phyloP scores from a whole-genome alignment of 1,140 invertebrate genomes.

The Hyphantria cunea region DNA sequence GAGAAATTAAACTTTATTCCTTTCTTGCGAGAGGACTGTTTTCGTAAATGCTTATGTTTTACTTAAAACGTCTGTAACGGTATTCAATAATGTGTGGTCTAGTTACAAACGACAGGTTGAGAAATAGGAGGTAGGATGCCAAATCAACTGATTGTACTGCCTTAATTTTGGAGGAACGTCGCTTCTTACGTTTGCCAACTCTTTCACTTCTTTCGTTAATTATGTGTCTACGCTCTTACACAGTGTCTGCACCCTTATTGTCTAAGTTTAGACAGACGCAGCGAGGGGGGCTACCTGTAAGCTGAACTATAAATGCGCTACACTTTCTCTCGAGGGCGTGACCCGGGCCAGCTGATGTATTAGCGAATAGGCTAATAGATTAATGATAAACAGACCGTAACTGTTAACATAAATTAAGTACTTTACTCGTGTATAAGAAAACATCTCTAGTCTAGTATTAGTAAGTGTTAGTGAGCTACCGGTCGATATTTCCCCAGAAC shows the following conservation, averaged over 20 bases:
- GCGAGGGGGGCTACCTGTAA: slow-evolving; percentile 35
- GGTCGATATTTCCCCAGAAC: not conserved
- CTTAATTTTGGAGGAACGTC: no score
- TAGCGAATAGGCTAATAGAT: slow-evolving; percentile 28
- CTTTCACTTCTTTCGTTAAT: not conserved
- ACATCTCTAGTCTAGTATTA: not conserved
- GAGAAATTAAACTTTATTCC: no score
- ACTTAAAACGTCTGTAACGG: no score
- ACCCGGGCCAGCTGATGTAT: slow-evolving; percentile 56
- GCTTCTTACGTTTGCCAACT: no score
- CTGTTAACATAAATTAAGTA: not conserved
- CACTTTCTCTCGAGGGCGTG: slow-evolving; percentile 60
- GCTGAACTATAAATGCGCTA: slow-evolving; percentile 58
- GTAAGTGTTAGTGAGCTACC: not conserved
- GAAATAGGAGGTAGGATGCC: no score
- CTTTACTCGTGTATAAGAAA: not conserved
- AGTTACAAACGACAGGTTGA: no score
- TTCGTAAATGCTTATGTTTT: no score
- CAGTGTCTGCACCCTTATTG: slow-evolving; percentile 22
- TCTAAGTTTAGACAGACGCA: slow-evolving; percentile 39
- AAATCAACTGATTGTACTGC: no score
- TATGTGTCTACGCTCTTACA: slow-evolving; percentile 10
- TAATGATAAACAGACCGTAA: slow-evolving; percentile 23
- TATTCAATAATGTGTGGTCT: no score
- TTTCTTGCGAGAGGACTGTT: no score